phyloP scores from a whole-genome alignment of 2,797 vertebrate species.

The Nasua narica region DNA sequence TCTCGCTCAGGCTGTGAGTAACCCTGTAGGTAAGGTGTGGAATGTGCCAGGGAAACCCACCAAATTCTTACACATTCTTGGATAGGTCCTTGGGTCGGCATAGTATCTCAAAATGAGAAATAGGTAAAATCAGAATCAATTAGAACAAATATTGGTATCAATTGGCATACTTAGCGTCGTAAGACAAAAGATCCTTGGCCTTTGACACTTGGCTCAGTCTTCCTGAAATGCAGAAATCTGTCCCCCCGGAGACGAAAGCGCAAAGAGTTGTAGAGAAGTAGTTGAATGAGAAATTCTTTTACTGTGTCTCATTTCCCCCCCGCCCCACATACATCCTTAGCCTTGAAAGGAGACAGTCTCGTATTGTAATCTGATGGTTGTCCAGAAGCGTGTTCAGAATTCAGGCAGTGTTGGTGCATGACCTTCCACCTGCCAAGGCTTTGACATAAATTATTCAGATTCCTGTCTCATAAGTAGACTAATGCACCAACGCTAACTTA shows the following conservation, averaged over 20 bases:
- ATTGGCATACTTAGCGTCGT: not conserved
- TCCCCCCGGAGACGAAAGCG: not conserved
- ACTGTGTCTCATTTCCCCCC: no score
- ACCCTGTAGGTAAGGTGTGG: not conserved
- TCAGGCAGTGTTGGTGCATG: not conserved
- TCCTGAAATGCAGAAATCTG: not conserved
- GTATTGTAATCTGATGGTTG: not conserved
- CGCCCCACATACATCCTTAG: accelerated
- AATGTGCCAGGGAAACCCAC: not conserved
- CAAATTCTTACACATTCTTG: not conserved
- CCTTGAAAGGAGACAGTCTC: not conserved
- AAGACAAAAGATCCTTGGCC: not conserved
- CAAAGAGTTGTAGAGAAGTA: not conserved
- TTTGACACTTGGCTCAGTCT: not conserved
- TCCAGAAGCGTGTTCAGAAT: not conserved
- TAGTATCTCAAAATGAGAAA: not conserved
- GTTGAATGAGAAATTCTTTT: not conserved
- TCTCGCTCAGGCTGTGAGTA: not conserved
- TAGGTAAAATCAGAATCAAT: not conserved
- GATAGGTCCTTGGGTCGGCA: not conserved
- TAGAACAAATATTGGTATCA: not conserved
- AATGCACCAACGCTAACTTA: not conserved
- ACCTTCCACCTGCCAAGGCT: not conserved
- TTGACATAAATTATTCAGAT: not conserved
- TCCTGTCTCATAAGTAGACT: not conserved